These are phyloP conservation scores for Saxidomus purpurata DNA, from an alignment of 1,140 invertebrate species.

Conservation along the genomic window DNA sequence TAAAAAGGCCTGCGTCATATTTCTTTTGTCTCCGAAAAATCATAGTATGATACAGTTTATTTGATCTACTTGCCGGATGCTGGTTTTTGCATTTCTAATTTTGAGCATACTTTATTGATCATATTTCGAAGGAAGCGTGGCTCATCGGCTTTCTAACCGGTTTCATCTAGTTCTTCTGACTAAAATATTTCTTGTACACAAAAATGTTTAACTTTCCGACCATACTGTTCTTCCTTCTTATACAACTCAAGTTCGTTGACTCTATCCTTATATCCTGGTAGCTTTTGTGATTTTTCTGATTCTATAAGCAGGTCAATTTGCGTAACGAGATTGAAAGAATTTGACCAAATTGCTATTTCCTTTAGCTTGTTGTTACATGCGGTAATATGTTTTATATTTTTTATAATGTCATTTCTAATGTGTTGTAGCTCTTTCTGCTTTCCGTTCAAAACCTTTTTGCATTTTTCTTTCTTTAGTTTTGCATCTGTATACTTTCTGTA, in stretches of 20 bases:
- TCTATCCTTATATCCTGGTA: conserved; percentile 51
- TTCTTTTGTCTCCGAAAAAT: too few species aligned
- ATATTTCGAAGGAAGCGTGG: not conserved
- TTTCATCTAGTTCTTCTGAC: not conserved
- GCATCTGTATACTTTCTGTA: conserved; percentile 47
- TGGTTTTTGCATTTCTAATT: too few species aligned
- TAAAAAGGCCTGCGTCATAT: too few species aligned
- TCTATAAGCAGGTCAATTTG: conserved; percentile 68
- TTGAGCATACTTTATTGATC: too few species aligned
- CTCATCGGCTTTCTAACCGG: not conserved
- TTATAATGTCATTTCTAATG: not conserved
- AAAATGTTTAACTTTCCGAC: not conserved
- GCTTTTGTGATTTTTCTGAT: conserved; percentile 47
- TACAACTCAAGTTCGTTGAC: conserved; percentile 23
- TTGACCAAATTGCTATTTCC: conserved; percentile 55
- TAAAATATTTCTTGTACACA: not conserved
- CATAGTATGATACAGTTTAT: too few species aligned
- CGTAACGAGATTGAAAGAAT: conserved; percentile 50
- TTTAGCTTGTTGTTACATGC: conserved; percentile 21
- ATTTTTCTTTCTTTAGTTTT: not conserved
- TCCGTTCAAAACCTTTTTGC: not conserved
- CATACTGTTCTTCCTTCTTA: conserved; percentile 38
- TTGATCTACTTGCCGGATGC: too few species aligned
- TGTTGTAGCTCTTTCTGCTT: conserved; percentile 7
- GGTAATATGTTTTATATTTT: conserved; percentile 25